phyloP scores from a whole-genome alignment of 1,140 invertebrate genomes.

The Dreissena polymorpha region DNA sequence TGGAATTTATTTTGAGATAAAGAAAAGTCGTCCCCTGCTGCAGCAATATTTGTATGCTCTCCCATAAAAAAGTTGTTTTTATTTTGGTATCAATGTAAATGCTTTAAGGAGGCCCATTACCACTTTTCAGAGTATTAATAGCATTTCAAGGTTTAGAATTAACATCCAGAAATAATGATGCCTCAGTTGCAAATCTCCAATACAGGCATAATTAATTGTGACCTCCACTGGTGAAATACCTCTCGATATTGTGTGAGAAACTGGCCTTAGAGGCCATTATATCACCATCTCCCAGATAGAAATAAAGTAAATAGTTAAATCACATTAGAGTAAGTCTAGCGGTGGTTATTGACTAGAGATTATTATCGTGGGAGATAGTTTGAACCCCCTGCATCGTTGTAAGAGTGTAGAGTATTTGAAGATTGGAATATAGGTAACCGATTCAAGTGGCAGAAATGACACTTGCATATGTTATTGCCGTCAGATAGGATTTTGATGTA shows the following conservation, averaged over 20 bases:
- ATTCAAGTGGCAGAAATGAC: constrained; percentile 2
- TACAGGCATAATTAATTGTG: constrained; percentile 3
- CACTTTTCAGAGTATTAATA: neutral
- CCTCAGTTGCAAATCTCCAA: neutral
- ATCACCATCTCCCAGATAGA: neutral
- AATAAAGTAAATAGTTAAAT: constrained; percentile 7
- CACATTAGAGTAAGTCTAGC: constrained; percentile 7
- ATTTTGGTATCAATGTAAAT: too few species aligned
- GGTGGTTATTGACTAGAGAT: constrained; percentile 2
- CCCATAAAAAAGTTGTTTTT: too few species aligned
- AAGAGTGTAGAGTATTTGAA: constrained; percentile 2
- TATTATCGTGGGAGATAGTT: neutral
- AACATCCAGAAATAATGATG: neutral
- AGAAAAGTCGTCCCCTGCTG: too few species aligned
- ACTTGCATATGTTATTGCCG: neutral
- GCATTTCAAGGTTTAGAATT: constrained; percentile 1
- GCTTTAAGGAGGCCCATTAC: too few species aligned
- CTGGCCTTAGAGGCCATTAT: neutral
- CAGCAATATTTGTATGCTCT: too few species aligned
- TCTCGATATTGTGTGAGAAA: neutral
- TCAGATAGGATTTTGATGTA: too few species aligned
- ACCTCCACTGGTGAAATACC: neutral
- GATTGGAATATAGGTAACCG: neutral
- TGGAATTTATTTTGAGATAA: too few species aligned
- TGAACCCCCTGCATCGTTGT: neutral